Percentiles rank a stretch among this genome's conserved stretches.
phyloP scores from a whole-genome alignment of 2,888 invertebrate genomes.

The Drosophila robusta region DNA sequence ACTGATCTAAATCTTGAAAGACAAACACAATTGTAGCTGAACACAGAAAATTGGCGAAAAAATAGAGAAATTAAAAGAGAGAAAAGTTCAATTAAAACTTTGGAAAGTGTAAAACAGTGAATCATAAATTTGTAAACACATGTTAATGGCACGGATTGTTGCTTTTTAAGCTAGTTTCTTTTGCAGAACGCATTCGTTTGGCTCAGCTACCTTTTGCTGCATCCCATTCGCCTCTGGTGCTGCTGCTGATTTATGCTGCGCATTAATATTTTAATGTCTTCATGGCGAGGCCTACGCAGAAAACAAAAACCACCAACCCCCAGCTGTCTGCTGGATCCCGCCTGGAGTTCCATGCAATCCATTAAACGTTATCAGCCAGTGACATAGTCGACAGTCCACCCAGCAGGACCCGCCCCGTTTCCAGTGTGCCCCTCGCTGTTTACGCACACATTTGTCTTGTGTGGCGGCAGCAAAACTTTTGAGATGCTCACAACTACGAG shows the following conservation, averaged over 20 bases:
- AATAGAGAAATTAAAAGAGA: too few relatives aligned
- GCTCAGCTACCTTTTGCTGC: constrained; percentile 12
- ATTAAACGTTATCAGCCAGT: constrained; percentile 75
- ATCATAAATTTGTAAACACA: neutral
- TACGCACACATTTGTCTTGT: constrained; percentile 57
- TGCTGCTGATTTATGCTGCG: constrained; percentile 71
- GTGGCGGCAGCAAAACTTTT: constrained; percentile 41
- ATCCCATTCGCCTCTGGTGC: neutral
- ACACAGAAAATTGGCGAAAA: too few relatives aligned
- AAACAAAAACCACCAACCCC: constrained; percentile 32
- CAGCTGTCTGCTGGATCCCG: constrained; percentile 23
- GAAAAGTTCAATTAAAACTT: too few relatives aligned
- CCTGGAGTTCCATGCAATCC: constrained; percentile 60
- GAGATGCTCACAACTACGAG: constrained; percentile 5
- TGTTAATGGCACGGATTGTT: neutral
- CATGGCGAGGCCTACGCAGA: constrained; percentile 62
- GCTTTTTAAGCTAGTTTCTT: neutral
- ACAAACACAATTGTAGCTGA: too few relatives aligned
- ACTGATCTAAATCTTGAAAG: too few relatives aligned
- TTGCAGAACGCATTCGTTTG: constrained; percentile 6
- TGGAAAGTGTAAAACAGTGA: neutral
- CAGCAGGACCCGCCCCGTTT: constrained; percentile 27
- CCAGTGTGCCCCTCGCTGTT: constrained; percentile 14
- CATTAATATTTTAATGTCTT: constrained; percentile 82
- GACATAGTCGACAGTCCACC: constrained; percentile 60